phyloP scores from a whole-genome alignment of 2,113 vertebrate species.

The Ammospiza caudacuta region DNA sequence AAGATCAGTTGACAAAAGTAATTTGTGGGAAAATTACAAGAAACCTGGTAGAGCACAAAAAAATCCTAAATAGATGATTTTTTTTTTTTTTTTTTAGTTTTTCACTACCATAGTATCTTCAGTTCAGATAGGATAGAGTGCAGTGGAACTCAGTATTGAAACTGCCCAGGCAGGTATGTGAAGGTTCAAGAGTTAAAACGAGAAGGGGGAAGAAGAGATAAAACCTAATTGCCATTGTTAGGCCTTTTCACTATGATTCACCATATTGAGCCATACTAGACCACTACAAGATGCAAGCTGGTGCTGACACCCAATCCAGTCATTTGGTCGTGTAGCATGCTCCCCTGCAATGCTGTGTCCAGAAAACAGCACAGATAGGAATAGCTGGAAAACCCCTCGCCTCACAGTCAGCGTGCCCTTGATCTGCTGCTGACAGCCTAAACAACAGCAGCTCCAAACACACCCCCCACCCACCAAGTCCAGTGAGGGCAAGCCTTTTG shows the following conservation, averaged over 20 bases:
- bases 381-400: not conserved
- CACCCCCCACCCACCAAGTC: rapidly evolving
- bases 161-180: not conserved
- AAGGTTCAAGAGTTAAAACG: not conserved
- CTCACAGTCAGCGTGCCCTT: not conserved
- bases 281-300: not conserved
- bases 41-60: not conserved
- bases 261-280: not conserved
- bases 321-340: not conserved
- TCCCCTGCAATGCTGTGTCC: not conserved
- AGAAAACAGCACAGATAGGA: not conserved
- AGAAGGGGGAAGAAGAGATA: not conserved
- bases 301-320: not conserved
- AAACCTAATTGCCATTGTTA: not conserved
- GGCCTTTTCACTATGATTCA: not conserved
- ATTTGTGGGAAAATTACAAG: not conserved
- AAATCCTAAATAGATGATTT: not conserved
- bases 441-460: not conserved
- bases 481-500: not conserved
- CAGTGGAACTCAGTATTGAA: not conserved
- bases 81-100: not conserved
- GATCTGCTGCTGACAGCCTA: not conserved
- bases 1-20: not conserved
- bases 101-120: not conserved
- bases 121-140: not conserved